Base-by-base conservation (phyloP, 2,113 vertebrate species). In the Phalacrocorax brasilianus region DNA sequence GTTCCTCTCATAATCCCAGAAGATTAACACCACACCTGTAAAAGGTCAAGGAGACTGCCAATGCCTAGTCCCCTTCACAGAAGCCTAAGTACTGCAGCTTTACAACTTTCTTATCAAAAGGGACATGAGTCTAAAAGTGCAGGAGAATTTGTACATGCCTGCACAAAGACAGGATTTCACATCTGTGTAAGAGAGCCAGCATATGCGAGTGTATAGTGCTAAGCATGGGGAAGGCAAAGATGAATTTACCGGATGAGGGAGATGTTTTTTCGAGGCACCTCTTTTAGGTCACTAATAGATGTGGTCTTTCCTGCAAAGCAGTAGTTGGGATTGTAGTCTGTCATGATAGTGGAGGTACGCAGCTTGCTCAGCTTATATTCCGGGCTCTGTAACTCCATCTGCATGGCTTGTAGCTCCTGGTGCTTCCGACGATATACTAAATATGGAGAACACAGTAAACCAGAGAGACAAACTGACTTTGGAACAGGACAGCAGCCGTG, bases 321-420 rank as follows among this genome's bases (percentile, higher is more conserved):
- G 97, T 99, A 99, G 98, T 99, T 99, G 95, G 99, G 99, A 96
- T 99, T 99, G 98, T 99, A 99, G 98, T 99, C 99, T 0, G 99
- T 99, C 99, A 99, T 99, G 97, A 99, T 99, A 97, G 99, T 99
- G 52, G 99, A 99, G 47, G 99, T 99, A 5, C 99, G 98, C 85
- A 99, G 98, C 93, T 99, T 99, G 97, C 99, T 99, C 92, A 99
- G 98, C 40, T 99, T 99, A 91, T 99, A 99, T 89, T 99, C 99
- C 0, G 99, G 99, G 97, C 99, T 99, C 98, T 99, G 99, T 68
- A 99, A 97, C 95, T 99, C 99, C 98, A 99, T 98, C 97, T 99
- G 99, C 95, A 99, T 99, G 88, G 99, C 99, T 87, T 99, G 99
- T 66, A 99, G 98, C 98, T 99, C 99, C 18, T 99, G 99, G 97